Base-by-base conservation (phyloP, 92 coral and sea anemone species). In the Galaxea fascicularis region DNA sequence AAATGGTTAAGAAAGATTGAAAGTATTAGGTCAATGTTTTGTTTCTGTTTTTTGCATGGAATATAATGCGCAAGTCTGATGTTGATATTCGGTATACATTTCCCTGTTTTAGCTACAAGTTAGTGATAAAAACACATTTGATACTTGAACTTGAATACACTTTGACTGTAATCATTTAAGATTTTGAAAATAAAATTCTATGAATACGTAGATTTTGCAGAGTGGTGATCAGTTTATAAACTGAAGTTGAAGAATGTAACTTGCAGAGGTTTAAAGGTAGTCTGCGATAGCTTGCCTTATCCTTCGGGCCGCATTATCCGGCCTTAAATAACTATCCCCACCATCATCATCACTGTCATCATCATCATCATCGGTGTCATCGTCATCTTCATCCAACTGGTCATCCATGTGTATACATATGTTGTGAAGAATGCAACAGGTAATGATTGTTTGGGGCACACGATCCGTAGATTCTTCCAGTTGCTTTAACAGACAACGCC, bases 341-440 rank as follows among this genome's bases (percentile, higher is more conserved):
- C 26, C 65, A 58, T 58, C 65, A n/a, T 58, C 65, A 58, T 58
- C 65, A 58, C 10, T 10, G 10, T 58, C 65, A 58, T 45, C 51
- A 45, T 45, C 51, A 45, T 58, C 10, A 21, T 58, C 65, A 58
- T 58, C 65, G 65, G 4, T 18, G 65, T 58, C 25, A 10, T 58
- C 65, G n/a, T 58, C 65, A 21, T 58, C 65, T 58, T 58, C 1
- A 58, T 58, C 65, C 65, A 58, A 58, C 65, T 58, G 65, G 26
- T 58, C 65, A 58, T 21, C 65, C 65, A 58, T 58, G 65, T 18
- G 65, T 58, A 58, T 58, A 58, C 65, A 58, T 58, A 58, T 58
- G 65, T 58, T 58, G 65, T 58, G 65, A 58, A 58, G 65, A 58
- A 58, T 58, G 65, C 65, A 58, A 58, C 65, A 58, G 65, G 65